Evolutionary conservation across 2,888 invertebrate species (phyloP).

Genomic region (Hedychridium roseum): DNA sequence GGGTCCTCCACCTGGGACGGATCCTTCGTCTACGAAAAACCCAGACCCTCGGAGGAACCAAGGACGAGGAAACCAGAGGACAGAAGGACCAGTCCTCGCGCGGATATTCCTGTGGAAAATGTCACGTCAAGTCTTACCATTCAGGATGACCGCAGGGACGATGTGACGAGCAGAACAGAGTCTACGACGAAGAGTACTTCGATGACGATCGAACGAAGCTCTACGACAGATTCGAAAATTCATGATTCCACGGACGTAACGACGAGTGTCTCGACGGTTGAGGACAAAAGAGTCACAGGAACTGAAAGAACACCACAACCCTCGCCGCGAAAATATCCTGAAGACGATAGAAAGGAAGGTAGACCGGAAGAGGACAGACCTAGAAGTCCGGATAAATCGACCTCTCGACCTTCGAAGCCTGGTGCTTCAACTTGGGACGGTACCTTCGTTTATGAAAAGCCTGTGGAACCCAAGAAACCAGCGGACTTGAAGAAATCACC

Average conservation of each 20-base stretch:
- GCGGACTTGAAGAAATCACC: too few relatives aligned
- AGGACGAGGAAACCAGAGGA: conserved; percentile 21
- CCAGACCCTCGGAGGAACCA: conserved; percentile 20
- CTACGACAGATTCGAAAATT: conserved; percentile 12
- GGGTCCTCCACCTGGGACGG: conserved; percentile 57
- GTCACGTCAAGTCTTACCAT: too few relatives aligned
- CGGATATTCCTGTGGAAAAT: too few relatives aligned
- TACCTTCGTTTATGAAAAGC: conserved; percentile 46
- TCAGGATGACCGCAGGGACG: too few relatives aligned
- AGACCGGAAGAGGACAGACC: conserved; percentile 38
- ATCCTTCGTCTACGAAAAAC: conserved; percentile 48
- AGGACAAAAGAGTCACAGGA: conserved; percentile 2
- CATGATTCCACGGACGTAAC: conserved; percentile 23
- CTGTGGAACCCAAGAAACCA: too few relatives aligned
- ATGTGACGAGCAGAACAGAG: conserved; percentile 9
- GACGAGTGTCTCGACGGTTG: too few relatives aligned
- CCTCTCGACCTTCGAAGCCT: conserved; percentile 42
- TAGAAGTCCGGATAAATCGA: conserved; percentile 21
- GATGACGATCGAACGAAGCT: conserved; percentile 14
- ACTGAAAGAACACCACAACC: neutral
- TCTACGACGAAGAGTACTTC: conserved; percentile 8
- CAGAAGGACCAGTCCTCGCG: conserved; percentile 9
- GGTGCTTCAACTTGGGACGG: conserved; percentile 52
- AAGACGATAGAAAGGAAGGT: conserved; percentile 28
- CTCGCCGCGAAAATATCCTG: conserved; percentile 13